Percentiles rank a stretch among this genome's conserved stretches.
Conservation (phyloP, 2,797 vertebrate genomes). For the Thaleichthys pacificus region DNA sequence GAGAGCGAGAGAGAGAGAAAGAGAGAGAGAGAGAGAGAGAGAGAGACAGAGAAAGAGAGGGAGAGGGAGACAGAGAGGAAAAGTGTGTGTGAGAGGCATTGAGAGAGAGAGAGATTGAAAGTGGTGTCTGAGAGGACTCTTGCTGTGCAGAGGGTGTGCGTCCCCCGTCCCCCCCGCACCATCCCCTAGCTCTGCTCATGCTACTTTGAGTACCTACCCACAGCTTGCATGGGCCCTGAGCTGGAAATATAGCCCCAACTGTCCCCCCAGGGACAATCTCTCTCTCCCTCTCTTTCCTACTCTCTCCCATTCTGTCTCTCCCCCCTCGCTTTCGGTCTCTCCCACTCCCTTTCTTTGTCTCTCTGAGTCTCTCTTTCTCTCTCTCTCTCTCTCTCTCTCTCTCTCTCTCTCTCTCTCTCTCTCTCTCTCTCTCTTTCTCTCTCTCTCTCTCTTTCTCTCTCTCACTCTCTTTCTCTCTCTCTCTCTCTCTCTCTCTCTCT, state of each 20-base stretch:
- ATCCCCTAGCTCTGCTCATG: constrained; percentile 36
- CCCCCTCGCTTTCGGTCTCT: constrained; percentile 21
- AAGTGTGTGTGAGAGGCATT: constrained; percentile 5
- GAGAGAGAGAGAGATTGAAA: constrained; percentile 10
- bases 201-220: constrained; percentile 60
- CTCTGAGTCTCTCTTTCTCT: constrained; percentile 3
- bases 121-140: constrained; percentile 33
- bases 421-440: neutral
- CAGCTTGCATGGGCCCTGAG: constrained; percentile 37
- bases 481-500: constrained; percentile 4
- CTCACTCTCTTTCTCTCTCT: constrained; percentile 11
- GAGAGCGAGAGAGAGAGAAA: neutral
- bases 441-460: constrained; percentile 16
- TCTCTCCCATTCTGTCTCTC: constrained; percentile 19
- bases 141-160: neutral
- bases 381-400: neutral
- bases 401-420: neutral
- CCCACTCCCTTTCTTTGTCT: constrained; percentile 12
- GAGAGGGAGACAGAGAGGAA: neutral
- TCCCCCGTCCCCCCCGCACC: neutral
- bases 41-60: neutral
- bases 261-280: constrained; percentile 49
- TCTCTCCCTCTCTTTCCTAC: constrained; percentile 10
- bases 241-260: constrained; percentile 54
- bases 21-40: neutral